Base-by-base conservation (phyloP, 2,797 vertebrate genomes). In the Aeoliscus strigatus region DNA sequence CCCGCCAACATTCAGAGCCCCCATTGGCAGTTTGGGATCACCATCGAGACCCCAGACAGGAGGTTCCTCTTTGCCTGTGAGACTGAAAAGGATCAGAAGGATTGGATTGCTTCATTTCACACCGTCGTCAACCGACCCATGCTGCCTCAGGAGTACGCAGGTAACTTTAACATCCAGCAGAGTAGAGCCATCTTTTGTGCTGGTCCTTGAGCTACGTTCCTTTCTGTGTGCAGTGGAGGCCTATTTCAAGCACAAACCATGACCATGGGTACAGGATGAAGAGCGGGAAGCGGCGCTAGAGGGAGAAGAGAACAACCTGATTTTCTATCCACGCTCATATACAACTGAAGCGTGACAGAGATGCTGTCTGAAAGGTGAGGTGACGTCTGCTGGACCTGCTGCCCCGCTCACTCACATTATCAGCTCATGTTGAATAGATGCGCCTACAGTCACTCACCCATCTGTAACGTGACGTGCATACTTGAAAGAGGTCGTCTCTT, bases 231-330 rank as follows among this genome's bases (percentile, higher is more conserved):
- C 84, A 98, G 96, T 98, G 78, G 93, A 96, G 79, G 95, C 94
- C 33, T 90, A 91, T 81, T 98, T 98, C 82, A 98, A 97, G 73
- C 94, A 93, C 87, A 97, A 97, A 80, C 94, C 93, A 10, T 97
- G 89, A 57, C 5, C 2, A 13, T 9, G 13, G 13, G 40, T 30
- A 32, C 9, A 27, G 29, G 27, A 45, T 34, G 18, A 58, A 7
- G 25, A 47, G 21, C 9, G 23, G 16, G 3, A 17, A 33, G 24
- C 8, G 26, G 25, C 39, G 27, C 27, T n/a, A 26, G 17, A 39
- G 21, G 40, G 39, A 24, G 36, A 60, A 17, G 27, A 8, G 2
- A 10, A 24, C 37, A 11, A 41, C 12, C 30, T 23, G n/a, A n/a
- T n/a, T n/a, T n/a, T n/a, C n/a, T 27, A 11, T 39, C 9, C 25